Base-by-base conservation (phyloP, 2,888 invertebrate species). In the Colletes collaris region DNA sequence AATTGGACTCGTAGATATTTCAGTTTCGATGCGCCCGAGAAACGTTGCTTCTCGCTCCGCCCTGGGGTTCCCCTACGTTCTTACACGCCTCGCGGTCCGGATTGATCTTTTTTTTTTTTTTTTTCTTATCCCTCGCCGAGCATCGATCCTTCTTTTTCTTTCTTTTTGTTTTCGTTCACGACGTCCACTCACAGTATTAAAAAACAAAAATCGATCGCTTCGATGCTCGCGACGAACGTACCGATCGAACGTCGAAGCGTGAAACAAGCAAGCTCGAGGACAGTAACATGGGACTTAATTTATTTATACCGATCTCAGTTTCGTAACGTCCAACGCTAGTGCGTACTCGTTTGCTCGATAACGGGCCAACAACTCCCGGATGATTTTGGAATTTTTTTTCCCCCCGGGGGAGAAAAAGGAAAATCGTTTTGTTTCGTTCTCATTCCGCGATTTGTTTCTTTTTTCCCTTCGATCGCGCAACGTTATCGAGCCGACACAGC, bases 1-100 rank as follows among this genome's bases (percentile, higher is more conserved):
- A 89, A 88, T 90, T 91, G 87, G 90, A 91, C 88, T 91, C 90
- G 82, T 91, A 91, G 90, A 86, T 77, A 2, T 27, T 63, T 64
- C n/a, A 49, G 35, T 62, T 68, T 59, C 55, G 73, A 66, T 52
- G 62, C 49, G 58, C 58, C 27, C 82, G 76, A 76, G 69, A 67
- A 65, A 70, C 70, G 66, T 82, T 76, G 80, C 79, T 86, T 84
- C 82, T 84, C 74, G 78, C 73, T 82, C 76, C 84, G 67, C 80
- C 81, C 71, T 75, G 80, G 27, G 52, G 59, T n/a, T n/a, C 19
- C 62, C 53, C 49, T 11, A 35, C 13, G 6, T 58, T 59, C 19
- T n/a, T 63, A 10, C 11, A n/a, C n/a, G 2, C 2, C 10, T 8
- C 8, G 6, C 44, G 44, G 0, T 8, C 10, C 44, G 44, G 10